phyloP scores from a whole-genome alignment of 2,113 vertebrate genomes.

The Nothocercus julius region DNA sequence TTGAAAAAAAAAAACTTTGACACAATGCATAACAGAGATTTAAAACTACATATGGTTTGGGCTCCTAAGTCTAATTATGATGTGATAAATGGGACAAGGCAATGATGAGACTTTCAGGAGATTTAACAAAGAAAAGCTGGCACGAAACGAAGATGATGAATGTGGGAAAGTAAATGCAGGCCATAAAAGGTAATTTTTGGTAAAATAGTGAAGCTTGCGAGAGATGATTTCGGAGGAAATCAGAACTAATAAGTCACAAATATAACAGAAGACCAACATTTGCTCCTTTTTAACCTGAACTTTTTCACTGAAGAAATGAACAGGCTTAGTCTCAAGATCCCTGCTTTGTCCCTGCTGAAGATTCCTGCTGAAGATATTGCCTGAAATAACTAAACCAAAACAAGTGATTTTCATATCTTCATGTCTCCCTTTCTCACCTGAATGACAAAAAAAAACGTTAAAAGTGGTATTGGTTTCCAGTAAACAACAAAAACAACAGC shows the following conservation, averaged over 20 bases:
- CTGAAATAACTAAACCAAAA: not conserved
- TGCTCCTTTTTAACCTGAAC: not conserved
- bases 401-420: not conserved
- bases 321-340: not conserved
- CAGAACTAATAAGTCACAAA: not conserved
- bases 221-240: not conserved
- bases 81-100: not conserved
- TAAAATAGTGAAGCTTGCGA: not conserved
- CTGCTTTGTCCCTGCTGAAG: not conserved
- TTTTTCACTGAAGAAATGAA: not conserved
- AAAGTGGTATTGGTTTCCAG: not conserved
- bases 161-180: not conserved
- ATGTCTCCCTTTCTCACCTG: not conserved
- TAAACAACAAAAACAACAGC: no score
- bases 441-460: not conserved
- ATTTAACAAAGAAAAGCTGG: not conserved
- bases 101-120: not conserved
- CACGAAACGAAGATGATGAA: not conserved
- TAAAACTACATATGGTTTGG: not conserved
- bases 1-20: not conserved
- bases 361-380: not conserved
- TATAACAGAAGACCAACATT: not conserved
- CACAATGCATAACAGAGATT: rapidly evolving
- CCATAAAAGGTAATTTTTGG: not conserved
- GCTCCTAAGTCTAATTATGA: not conserved